Percentiles rank a stretch among this genome's conserved stretches.
Conservation (phyloP, 2,113 vertebrate species). For the Vulpes vulpes region DNA sequence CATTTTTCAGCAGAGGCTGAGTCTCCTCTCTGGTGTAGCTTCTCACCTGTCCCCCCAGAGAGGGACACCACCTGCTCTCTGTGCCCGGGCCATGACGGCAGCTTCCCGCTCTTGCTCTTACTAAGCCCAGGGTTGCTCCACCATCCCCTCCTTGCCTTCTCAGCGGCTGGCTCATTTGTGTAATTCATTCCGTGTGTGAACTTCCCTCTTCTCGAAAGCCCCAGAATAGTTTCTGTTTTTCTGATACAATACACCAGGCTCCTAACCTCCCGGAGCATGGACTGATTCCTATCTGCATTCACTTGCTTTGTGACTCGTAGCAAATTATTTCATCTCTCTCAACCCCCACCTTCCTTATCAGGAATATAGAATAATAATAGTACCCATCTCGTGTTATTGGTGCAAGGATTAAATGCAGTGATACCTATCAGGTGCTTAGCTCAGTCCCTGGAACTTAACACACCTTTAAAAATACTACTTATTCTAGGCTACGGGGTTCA, state of each 20-base stretch:
- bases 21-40: neutral
- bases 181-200: neutral
- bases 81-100: neutral
- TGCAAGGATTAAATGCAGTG: neutral
- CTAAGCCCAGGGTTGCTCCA: neutral
- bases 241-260: neutral
- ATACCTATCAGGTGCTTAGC: neutral
- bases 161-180: neutral
- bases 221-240: neutral
- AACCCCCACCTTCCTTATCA: neutral
- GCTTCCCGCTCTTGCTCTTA: neutral
- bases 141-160: neutral
- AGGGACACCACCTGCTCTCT: rapidly evolving
- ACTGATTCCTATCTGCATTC: neutral
- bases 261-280: rapidly evolving
- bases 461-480: neutral
- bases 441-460: neutral
- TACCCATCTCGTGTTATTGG: neutral
- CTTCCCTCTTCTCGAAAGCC: neutral
- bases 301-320: neutral
- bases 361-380: neutral
- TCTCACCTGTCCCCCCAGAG: too few relatives aligned
- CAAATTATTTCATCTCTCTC: neutral
- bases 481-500: neutral
- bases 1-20: neutral